Conservation (phyloP, 1,140 invertebrate species). For the Ostrea denselamellosa region DNA sequence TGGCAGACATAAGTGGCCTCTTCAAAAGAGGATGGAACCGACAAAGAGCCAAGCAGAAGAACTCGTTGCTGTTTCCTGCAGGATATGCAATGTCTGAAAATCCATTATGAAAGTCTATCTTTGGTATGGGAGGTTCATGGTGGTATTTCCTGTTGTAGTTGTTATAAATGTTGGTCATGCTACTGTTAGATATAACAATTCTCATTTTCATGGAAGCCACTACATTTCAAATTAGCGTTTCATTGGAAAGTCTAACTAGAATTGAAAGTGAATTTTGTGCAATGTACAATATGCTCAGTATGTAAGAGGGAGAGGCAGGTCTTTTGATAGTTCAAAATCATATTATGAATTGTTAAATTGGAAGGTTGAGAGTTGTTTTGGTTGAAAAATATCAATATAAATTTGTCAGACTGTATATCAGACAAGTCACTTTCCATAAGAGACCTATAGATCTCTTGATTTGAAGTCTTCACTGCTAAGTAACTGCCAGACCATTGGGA, state of each 20-base stretch:
- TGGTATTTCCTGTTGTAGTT: slow-evolving; percentile 12
- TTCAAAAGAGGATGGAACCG: slow-evolving; percentile 8
- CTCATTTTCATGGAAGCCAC: not conserved
- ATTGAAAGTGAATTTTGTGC: no score
- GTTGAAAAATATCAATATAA: not conserved
- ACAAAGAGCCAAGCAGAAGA: not conserved
- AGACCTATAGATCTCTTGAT: not conserved
- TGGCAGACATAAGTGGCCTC: slow-evolving; percentile 4
- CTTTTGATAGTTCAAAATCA: no score
- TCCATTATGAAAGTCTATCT: not conserved
- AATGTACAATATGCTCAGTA: no score
- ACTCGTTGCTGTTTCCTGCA: slow-evolving; percentile 15
- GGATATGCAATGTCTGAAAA: slow-evolving; percentile 25
- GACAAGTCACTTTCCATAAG: not conserved
- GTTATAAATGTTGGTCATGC: not conserved
- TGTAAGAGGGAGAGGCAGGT: no score
- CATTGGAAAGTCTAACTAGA: no score
- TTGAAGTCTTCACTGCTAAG: not conserved
- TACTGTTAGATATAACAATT: not conserved
- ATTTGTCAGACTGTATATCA: not conserved
- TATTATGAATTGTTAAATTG: no score
- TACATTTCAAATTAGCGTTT: no score
- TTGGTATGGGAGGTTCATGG: not conserved
- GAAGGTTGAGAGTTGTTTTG: no score
- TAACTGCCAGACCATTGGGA: not conserved